These are phyloP conservation scores for Rhopalosiphum maidis DNA, from an alignment of 1,140 invertebrate species.

Conservation along the genomic window DNA sequence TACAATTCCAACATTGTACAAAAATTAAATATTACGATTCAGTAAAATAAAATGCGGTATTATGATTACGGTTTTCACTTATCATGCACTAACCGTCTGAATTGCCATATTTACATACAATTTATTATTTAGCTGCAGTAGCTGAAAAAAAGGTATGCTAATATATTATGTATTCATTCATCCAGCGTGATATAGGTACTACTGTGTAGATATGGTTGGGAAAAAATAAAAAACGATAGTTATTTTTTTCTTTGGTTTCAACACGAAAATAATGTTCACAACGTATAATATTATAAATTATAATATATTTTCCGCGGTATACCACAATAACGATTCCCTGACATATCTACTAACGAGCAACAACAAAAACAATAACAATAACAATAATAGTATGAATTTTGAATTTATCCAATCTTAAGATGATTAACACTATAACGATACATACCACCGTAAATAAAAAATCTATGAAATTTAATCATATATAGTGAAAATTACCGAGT, in stretches of 20 bases:
- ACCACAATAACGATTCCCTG: background rate
- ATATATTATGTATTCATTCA: background rate
- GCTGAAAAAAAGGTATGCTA: background rate
- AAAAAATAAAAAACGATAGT: slow-evolving; percentile 2
- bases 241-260: background rate
- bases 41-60: background rate
- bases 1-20: background rate
- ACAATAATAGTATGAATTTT: background rate
- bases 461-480: background rate
- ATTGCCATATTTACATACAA: background rate
- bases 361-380: background rate
- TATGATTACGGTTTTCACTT: background rate
- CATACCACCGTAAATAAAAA: background rate
- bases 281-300: background rate
- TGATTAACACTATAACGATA: background rate
- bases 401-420: background rate
- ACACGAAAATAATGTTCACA: background rate
- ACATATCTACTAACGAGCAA: no score
- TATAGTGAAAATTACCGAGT: background rate
- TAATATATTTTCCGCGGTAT: background rate
- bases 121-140: background rate
- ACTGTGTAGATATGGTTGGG: background rate
- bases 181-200: background rate
- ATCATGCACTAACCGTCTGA: background rate
- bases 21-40: background rate